phyloP scores from a whole-genome alignment of 2,797 vertebrate genomes.

The Oryzias dopingdopingensis region DNA sequence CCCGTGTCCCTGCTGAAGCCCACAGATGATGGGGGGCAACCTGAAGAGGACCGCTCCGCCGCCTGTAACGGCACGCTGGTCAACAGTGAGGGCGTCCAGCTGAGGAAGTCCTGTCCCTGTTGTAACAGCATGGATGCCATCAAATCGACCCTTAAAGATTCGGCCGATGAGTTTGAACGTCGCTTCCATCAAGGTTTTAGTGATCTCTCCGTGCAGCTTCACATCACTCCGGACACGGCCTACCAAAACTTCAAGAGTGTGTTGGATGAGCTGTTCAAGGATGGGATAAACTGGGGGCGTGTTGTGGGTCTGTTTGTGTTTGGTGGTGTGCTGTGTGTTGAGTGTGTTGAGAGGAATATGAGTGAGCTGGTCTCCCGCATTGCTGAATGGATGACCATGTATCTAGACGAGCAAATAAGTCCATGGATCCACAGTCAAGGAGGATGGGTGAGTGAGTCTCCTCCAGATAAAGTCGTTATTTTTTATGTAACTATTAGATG shows the following conservation, averaged over 20 bases:
- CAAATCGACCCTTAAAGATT: conserved; percentile 84
- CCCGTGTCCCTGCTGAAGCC: conserved; percentile 76
- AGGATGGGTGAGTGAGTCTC: conserved; percentile 93
- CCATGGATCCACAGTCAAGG: conserved; percentile 94
- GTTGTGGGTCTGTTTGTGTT: conserved; percentile 95
- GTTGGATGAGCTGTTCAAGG: conserved; percentile 94
- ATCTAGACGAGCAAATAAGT: conserved; percentile 90
- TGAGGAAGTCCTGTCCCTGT: conserved; percentile 1
- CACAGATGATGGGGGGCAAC: conserved; percentile 39
- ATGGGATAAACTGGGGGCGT: conserved; percentile 96
- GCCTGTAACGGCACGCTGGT: conserved; percentile 34
- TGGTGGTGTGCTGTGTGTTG: conserved; percentile 90
- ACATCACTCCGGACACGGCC: conserved; percentile 88
- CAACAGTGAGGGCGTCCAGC: conserved; percentile 11
- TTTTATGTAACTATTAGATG: background rate
- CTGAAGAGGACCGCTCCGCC: conserved; percentile 37
- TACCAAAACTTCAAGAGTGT: conserved; percentile 95
- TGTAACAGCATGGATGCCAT: conserved; percentile 69
- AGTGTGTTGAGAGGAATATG: conserved; percentile 93
- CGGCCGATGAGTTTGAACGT: conserved; percentile 91
- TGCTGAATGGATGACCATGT: conserved; percentile 92
- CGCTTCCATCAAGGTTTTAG: conserved; percentile 87
- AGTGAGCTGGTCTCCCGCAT: conserved; percentile 87
- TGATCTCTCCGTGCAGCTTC: conserved; percentile 90
- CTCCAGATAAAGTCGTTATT: background rate